Evolutionary conservation across 1,140 invertebrate genomes (phyloP), one percentile per base, ranked within the genome.

Genomic region (Lucilia cuprina): DNA sequence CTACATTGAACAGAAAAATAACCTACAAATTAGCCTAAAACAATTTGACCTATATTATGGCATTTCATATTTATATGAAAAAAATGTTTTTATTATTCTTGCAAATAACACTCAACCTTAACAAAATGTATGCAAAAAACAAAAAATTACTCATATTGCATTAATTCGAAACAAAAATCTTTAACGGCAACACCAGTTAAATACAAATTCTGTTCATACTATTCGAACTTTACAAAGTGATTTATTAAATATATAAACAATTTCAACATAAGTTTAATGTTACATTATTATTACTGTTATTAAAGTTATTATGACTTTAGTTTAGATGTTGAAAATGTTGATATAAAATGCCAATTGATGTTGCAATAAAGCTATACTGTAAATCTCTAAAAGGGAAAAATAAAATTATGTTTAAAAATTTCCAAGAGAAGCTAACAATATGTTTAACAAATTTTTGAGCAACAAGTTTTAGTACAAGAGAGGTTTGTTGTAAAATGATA

Each of bases 191-290:
- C 65, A 25, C 65, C 19, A 70, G 5, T 2, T 21, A 70, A 9
- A 9, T 21, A 70, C n/a, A 14, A 60, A 60, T 30, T 30, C 25
- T 17, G n/a, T 12, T n/a, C 21, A 21, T 21, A 21, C 10, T 9
- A 21, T 19, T 10, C n/a, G 17, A 70, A 70, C 55, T n/a, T 17
- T n/a, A 60, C 55, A 1, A 5, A 21, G 65, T 70, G 65, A 70
- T 70, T 21, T 70, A 70, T 70, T 25, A 21, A 19, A 70, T 25
- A 70, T 70, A 25, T 70, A 70, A 70, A 70, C 9, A 70, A 70
- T 70, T 70, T 19, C 65, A 70, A 70, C 65, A 70, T 70, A 70
- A 70, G 65, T 70, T 70, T 70, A 25, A 70, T 21, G 65, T 70
- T 70, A 70, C 65, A 21, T 19, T 70, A 70, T 21, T 70, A 25